These are phyloP conservation scores for Rhopalosiphum padi DNA, from an alignment of 1,140 invertebrate genomes.

Conservation along the genomic window DNA sequence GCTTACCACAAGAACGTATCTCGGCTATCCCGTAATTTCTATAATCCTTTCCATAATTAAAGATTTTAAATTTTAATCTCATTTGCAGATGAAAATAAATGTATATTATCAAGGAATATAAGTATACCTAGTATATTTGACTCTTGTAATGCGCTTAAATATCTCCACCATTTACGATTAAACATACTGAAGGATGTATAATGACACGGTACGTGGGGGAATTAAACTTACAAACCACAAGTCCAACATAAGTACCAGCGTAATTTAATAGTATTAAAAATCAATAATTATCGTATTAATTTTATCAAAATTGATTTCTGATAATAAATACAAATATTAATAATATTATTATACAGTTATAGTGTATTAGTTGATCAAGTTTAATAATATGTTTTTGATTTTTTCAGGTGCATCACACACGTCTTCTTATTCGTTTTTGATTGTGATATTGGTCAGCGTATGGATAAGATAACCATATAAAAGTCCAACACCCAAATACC, in stretches of 20 bases:
- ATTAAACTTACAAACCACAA: neutral
- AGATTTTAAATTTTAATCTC: neutral
- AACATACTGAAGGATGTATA: neutral
- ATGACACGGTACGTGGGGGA: neutral
- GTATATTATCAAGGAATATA: neutral
- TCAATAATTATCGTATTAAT: too few relatives aligned
- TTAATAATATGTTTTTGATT: neutral
- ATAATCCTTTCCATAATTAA: neutral
- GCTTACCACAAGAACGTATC: neutral
- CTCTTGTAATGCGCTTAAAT: neutral
- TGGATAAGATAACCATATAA: slow-evolving; percentile 39
- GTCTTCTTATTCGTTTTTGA: neutral
- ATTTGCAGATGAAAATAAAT: neutral
- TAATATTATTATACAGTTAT: neutral
- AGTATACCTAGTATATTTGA: neutral
- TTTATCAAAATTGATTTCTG: neutral
- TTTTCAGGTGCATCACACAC: neutral
- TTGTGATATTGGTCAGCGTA: neutral
- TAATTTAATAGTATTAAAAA: neutral
- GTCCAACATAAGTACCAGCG: neutral
- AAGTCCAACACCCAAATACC: neutral
- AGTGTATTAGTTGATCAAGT: neutral
- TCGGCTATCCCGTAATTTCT: neutral
- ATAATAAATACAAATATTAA: neutral
- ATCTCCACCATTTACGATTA: neutral